Percentiles rank a stretch among this genome's conserved stretches.
These are phyloP conservation scores for Epizoanthus fatuus DNA, from an alignment of 92 coral and sea anemone genomes.

Conservation along the genomic window DNA sequence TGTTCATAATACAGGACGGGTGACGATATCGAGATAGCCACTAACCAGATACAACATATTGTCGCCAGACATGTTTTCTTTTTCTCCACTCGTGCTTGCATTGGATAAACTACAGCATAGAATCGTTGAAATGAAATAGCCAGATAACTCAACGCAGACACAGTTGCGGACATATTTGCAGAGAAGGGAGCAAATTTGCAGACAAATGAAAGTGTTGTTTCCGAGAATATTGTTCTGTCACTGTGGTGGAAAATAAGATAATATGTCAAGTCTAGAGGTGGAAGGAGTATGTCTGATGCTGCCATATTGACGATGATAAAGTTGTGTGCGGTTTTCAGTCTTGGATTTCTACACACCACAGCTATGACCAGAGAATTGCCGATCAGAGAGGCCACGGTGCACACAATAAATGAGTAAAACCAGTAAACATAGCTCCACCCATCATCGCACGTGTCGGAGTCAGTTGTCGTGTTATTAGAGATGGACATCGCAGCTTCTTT, in stretches of 20 bases:
- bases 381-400: not conserved
- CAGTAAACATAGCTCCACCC: constrained; percentile 3
- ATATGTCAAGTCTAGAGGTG: not conserved
- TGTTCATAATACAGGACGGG: too few relatives aligned
- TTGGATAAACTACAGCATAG: constrained; percentile 11
- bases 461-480: not conserved
- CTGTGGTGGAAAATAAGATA: not conserved
- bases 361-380: constrained; percentile 9
- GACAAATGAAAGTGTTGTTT: not conserved
- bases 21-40: not conserved
- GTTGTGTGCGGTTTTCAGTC: constrained; percentile 6
- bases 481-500: not conserved
- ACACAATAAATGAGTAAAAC: not conserved
- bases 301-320: constrained; percentile 26
- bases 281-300: constrained; percentile 5
- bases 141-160: constrained; percentile 9
- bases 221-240: not conserved
- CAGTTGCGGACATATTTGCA: not conserved
- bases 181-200: constrained; percentile 15
- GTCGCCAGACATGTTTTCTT: not conserved
- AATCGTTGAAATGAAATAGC: constrained; percentile 15
- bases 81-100: constrained; percentile 8
- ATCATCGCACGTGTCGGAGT: not conserved
- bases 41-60: not conserved
- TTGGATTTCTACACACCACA: not conserved